Base-by-base conservation (phyloP, 2,797 vertebrate species). In the Muraenolepis orangiensis region DNA sequence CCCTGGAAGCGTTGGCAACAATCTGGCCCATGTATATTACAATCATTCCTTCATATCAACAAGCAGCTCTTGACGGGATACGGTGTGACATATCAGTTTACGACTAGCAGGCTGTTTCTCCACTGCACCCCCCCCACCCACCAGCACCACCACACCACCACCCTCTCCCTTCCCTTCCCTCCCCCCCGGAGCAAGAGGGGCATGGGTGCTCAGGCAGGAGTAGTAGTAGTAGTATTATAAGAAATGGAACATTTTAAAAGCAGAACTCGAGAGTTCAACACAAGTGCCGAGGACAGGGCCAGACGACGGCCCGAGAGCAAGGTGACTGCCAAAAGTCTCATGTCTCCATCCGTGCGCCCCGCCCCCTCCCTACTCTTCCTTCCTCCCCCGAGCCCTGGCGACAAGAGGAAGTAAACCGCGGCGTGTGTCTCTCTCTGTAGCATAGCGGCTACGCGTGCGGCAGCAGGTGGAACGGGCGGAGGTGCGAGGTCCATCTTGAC, bases 401-500 rank as follows among this genome's bases (percentile, higher is more conserved):
- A 14, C 8, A 23, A n/a, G 51, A 57, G 20, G 51, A 23, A n/a
- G 20, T 6, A 74, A 75, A 66, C 42, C 8, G 42, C 34, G 23
- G 31, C 8, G 16, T 74, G 69, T 61, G 6, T 64, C 74, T 74
- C 75, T 70, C 74, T 74, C 75, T 70, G 79, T 71, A 78, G 86
- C 80, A 71, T 31, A 42, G 40, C 40, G 40, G 51, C 51, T 57
- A 10, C 51, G 20, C 32, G 68, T 30, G 29, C 69, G 23, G 57
- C 76, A 80, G 80, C 84, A 87, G 84, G 84, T 86, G 87, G 71
- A n/a, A 68, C 13, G 72, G 74, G 64, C 64, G 11, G 75, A 80
- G 80, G 86, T 86, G 87, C 83, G 79, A 86, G 74, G 87, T 81
- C 75, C 75, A 76, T 77, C 77, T 57, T 72, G 76, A 85, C 82